These are phyloP conservation scores for Hirtodrosophila trivittata DNA, from an alignment of 2,888 invertebrate genomes.

Conservation along the genomic window DNA sequence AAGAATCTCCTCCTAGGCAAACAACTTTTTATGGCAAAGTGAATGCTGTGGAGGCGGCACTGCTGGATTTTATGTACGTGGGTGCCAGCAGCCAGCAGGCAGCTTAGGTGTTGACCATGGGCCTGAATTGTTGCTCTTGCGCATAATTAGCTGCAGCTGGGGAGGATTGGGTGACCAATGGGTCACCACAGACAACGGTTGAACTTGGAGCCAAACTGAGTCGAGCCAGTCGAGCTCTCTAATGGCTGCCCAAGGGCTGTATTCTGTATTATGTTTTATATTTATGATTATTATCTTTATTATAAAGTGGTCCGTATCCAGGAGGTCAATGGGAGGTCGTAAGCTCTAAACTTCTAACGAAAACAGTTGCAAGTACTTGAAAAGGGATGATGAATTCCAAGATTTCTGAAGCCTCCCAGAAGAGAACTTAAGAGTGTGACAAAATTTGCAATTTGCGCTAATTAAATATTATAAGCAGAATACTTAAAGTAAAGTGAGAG, in stretches of 20 bases:
- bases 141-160: constrained; percentile 56
- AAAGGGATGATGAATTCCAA: constrained; percentile 3
- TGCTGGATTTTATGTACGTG: constrained; percentile 21
- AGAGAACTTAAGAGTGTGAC: no score
- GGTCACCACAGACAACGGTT: constrained; percentile 1
- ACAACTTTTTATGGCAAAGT: constrained; percentile 42
- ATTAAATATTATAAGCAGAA: no score
- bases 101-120: constrained; percentile 60
- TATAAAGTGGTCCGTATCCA: constrained; percentile 13
- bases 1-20: constrained; percentile 5
- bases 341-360: no score
- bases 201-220: constrained; percentile 12
- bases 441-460: no score
- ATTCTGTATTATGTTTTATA: constrained; percentile 17
- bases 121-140: constrained; percentile 60
- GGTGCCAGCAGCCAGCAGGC: constrained; percentile 6
- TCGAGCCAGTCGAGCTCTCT: background rate
- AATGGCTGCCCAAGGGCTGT: constrained; percentile 3
- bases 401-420: constrained; percentile 1
- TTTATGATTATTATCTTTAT: constrained; percentile 36
- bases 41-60: constrained; percentile 37
- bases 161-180: constrained; percentile 11
- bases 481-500: no score
- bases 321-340: background rate
- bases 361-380: constrained; percentile 1